A percentile compares a stretch with the other conserved stretches of the same genome.
phyloP scores from a whole-genome alignment of 2,113 vertebrate genomes.

The Mesoclemmys tuberculata region DNA sequence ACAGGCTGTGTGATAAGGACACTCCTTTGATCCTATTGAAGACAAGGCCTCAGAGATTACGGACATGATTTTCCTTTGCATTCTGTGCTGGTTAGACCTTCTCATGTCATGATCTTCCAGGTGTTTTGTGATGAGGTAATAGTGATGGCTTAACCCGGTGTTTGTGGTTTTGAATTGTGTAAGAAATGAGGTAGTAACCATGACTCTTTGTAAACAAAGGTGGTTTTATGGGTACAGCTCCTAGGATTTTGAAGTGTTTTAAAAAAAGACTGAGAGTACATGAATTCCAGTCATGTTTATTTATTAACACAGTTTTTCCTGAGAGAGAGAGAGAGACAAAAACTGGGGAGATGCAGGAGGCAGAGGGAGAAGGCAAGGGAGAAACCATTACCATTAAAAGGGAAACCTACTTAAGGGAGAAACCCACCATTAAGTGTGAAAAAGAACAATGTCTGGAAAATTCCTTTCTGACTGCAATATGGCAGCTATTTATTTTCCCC shows the following conservation, averaged over 20 bases:
- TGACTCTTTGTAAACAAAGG: neutral
- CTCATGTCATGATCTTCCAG: neutral
- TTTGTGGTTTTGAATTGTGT: neutral
- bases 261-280: constrained; percentile 41
- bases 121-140: neutral
- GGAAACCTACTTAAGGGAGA: too few relatives aligned
- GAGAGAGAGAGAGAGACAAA: neutral
- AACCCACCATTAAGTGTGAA: neutral
- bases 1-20: neutral
- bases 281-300: constrained; percentile 28
- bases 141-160: constrained; percentile 7
- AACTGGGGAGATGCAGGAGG: too few relatives aligned
- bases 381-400: too few relatives aligned
- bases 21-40: neutral
- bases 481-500: constrained; percentile 18
- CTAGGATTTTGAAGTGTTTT: constrained; percentile 23
- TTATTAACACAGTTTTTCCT: constrained; percentile 47
- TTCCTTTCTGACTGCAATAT: neutral
- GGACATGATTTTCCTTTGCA: neutral
- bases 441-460: constrained; percentile 56
- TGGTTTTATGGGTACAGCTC: neutral
- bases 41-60: neutral
- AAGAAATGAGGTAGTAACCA: neutral
- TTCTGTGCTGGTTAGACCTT: neutral
- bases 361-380: too few relatives aligned